These are phyloP conservation scores for Chionis minor DNA, from an alignment of 2,113 vertebrate species.

Conservation along the genomic window DNA sequence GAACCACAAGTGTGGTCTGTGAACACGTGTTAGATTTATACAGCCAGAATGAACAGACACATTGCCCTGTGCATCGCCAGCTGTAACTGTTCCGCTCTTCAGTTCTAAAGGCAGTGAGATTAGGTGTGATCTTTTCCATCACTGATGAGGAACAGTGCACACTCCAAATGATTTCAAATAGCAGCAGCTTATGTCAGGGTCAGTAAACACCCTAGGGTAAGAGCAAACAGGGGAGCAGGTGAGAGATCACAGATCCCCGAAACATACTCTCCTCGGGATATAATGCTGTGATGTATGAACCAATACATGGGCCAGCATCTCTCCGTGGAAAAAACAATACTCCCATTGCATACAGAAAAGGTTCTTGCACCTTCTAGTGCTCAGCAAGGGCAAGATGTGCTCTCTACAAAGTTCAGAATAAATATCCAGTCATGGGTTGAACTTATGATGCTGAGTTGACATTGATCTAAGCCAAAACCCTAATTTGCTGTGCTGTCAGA, in stretches of 20 bases:
- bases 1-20: neutral
- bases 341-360: neutral
- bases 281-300: neutral
- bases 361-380: neutral
- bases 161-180: neutral
- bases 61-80: neutral
- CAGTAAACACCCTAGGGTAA: neutral
- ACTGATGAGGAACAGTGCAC: neutral
- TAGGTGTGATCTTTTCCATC: neutral
- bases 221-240: neutral
- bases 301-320: neutral
- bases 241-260: neutral
- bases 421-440: neutral
- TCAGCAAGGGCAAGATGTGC: neutral
- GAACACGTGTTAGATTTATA: accelerated
- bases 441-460: neutral
- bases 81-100: neutral
- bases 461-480: neutral
- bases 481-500: neutral
- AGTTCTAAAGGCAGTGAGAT: neutral
- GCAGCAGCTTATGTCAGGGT: neutral
- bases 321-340: neutral
- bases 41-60: neutral
- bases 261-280: neutral
- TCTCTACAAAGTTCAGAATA: neutral